phyloP scores from a whole-genome alignment of 2,888 invertebrate genomes.

The Prenolepis imparis region DNA sequence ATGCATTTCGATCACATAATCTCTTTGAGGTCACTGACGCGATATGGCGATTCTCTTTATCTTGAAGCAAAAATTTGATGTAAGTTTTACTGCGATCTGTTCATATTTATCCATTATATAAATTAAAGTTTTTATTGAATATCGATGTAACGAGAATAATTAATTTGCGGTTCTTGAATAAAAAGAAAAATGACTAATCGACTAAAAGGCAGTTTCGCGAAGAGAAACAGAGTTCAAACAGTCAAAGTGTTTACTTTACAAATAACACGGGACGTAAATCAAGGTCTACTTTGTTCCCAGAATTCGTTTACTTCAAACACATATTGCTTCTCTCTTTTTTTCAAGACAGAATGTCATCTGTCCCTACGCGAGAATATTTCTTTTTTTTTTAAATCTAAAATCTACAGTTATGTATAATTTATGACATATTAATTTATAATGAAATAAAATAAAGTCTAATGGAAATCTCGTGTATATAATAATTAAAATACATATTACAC shows the following conservation, averaged over 20 bases:
- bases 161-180: neutral
- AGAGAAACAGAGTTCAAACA: conserved; percentile 53
- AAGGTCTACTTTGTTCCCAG: neutral
- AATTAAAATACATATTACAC: neutral
- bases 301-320: conserved; percentile 25
- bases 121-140: neutral
- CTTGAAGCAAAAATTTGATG: conserved; percentile 46
- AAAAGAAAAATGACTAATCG: neutral
- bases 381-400: conserved; percentile 13
- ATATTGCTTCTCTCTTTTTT: neutral
- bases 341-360: neutral
- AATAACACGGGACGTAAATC: conserved; percentile 27
- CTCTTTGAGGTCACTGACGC: neutral
- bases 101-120: neutral
- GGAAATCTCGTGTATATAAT: neutral
- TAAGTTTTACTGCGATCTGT: conserved; percentile 50
- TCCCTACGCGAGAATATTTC: neutral
- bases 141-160: neutral
- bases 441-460: neutral
- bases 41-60: neutral
- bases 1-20: neutral
- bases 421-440: neutral
- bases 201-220: conserved; percentile 9
- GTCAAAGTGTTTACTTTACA: conserved; percentile 59
- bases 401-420: neutral